Evolutionary conservation across 2,113 vertebrate species (phyloP).

Genomic region (Cryptomyrus ogoouensis): DNA sequence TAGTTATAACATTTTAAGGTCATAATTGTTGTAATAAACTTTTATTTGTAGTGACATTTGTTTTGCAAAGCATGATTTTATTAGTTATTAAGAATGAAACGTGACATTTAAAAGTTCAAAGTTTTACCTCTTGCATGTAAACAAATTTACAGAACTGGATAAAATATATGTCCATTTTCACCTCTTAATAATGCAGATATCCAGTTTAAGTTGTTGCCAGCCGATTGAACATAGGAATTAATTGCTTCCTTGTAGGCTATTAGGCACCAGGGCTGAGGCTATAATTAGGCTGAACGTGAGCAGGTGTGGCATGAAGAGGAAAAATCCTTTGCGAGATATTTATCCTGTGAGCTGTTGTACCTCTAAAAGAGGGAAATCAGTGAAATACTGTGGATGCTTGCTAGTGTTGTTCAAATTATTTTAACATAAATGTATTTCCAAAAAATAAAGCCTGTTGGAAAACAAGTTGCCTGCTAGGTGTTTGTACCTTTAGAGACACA

Average conservation of each 20-base stretch:
- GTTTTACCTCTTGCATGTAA: not conserved
- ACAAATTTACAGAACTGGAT: not conserved
- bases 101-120: not conserved
- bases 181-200: not conserved
- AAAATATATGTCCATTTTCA: not conserved
- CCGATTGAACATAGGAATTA: not conserved
- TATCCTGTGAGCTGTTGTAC: not conserved
- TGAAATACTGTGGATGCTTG: not conserved
- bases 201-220: not conserved
- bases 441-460: not conserved
- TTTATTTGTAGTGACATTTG: not conserved
- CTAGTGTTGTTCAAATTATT: not conserved
- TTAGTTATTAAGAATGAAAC: not conserved
- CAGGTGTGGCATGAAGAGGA: not conserved
- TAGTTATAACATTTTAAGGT: not conserved
- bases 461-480: not conserved
- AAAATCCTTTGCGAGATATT: not conserved
- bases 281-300: not conserved
- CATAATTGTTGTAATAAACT: not conserved
- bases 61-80: not conserved
- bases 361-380: not conserved
- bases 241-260: not conserved
- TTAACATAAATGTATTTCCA: not conserved
- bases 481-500: no score
- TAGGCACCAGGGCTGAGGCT: not conserved